Evolutionary conservation across 2,888 invertebrate genomes (phyloP).

Genomic region (Drosophila aldrichi): DNA sequence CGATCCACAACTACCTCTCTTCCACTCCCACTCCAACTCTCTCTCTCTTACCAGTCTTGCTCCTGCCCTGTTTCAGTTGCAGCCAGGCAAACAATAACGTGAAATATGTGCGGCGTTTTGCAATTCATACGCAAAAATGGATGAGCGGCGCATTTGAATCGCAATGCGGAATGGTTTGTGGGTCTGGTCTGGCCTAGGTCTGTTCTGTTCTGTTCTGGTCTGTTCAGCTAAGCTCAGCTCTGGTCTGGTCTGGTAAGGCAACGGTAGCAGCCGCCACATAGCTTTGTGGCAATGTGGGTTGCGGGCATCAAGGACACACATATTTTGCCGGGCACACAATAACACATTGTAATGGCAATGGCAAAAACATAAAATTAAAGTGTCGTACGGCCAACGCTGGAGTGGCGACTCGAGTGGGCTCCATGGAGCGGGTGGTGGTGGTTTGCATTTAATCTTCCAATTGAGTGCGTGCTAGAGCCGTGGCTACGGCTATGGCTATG

Average conservation of each 20-base stretch:
- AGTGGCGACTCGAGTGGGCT: constrained; percentile 3
- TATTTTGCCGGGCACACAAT: constrained; percentile 56
- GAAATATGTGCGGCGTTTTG: constrained; percentile 81
- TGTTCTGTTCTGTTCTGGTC: constrained; percentile 1
- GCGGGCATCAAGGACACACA: constrained; percentile 57
- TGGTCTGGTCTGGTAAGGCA: constrained; percentile 3
- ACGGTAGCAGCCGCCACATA: constrained; percentile 20
- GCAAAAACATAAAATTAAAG: constrained; percentile 67
- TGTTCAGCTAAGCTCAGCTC: neutral
- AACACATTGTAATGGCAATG: constrained; percentile 69
- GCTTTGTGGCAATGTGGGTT: constrained; percentile 43
- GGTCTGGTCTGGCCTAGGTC: neutral
- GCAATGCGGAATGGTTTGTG: constrained; percentile 44
- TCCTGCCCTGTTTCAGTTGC: constrained; percentile 39
- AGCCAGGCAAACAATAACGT: constrained; percentile 70
- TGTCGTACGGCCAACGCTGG: constrained; percentile 54
- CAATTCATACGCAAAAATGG: constrained; percentile 79
- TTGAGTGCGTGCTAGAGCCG: constrained; percentile 63
- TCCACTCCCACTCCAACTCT: neutral
- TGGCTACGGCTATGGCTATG: constrained; percentile 42
- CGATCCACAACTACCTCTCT: constrained; percentile 4
- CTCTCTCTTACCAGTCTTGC: neutral
- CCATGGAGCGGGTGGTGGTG: constrained; percentile 18
- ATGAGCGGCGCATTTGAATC: constrained; percentile 72
- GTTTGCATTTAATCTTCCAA: constrained; percentile 78